phyloP scores from a whole-genome alignment of 1,140 invertebrate species.

The Drosophila tropicalis region DNA sequence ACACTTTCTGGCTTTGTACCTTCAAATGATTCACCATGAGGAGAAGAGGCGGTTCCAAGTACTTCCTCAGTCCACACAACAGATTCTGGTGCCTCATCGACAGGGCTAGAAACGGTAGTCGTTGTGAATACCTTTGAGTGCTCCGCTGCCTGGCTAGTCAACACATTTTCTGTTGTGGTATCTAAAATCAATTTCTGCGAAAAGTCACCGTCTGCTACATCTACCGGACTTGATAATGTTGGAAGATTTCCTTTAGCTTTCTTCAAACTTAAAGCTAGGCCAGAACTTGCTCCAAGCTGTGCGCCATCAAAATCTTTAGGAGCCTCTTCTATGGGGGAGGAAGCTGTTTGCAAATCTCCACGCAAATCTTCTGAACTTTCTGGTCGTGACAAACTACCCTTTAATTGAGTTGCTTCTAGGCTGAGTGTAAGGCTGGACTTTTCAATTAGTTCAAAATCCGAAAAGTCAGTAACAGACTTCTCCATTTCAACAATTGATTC shows the following conservation, averaged over 20 bases:
- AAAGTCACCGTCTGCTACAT: constrained; percentile 14
- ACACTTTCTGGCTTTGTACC: constrained; percentile 12
- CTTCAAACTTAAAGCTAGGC: neutral
- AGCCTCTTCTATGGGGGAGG: constrained; percentile 7
- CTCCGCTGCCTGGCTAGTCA: constrained; percentile 15
- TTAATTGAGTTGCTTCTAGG: neutral
- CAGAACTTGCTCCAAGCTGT: neutral
- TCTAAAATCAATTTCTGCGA: neutral
- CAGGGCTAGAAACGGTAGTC: neutral
- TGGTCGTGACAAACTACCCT: neutral
- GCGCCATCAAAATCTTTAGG: neutral
- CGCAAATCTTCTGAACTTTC: too few relatives aligned
- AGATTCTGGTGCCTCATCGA: neutral
- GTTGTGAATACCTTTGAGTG: constrained; percentile 18
- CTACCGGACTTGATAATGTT: neutral
- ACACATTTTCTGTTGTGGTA: too few relatives aligned
- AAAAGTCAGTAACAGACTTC: neutral
- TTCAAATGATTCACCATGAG: neutral
- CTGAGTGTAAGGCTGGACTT: neutral
- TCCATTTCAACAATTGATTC: constrained; percentile 20
- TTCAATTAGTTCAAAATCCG: neutral
- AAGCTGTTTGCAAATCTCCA: neutral
- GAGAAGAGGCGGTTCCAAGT: too few relatives aligned
- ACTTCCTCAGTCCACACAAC: neutral
- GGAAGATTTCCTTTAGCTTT: constrained; percentile 8